These are phyloP conservation scores for Mizuhopecten yessoensis DNA, from an alignment of 1,140 invertebrate genomes.

Conservation along the genomic window DNA sequence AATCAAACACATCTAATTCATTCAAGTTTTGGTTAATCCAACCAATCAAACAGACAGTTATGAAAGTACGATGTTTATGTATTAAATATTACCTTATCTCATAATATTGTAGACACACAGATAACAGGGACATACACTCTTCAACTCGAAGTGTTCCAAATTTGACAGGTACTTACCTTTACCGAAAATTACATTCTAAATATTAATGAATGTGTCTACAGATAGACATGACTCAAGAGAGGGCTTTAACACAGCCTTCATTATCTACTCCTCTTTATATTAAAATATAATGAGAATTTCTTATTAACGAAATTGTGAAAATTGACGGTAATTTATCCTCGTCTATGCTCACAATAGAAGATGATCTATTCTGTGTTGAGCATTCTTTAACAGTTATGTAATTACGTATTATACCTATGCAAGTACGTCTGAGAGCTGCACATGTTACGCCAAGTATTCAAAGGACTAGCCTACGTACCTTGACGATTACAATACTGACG, in stretches of 20 bases:
- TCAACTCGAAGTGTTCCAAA: background rate
- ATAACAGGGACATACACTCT: background rate
- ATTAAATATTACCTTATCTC: background rate
- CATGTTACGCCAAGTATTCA: background rate
- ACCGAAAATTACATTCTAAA: background rate
- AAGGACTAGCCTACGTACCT: background rate
- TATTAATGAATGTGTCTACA: conserved; percentile 34
- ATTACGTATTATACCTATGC: background rate
- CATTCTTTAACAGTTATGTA: conserved; percentile 19
- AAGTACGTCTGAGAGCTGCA: background rate
- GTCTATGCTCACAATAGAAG: background rate
- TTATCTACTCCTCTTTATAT: background rate
- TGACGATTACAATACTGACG: too few relatives aligned
- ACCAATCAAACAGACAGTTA: background rate
- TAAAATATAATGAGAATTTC: conserved; percentile 9
- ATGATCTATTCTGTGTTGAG: background rate
- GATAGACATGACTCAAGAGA: background rate
- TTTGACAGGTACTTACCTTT: background rate
- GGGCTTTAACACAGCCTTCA: background rate
- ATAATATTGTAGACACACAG: background rate
- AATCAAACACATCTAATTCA: background rate
- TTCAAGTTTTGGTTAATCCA: background rate
- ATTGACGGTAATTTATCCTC: conserved; percentile 27
- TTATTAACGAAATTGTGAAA: conserved; percentile 4
- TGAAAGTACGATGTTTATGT: background rate